Evolutionary conservation across 2,113 vertebrate species (phyloP), one percentile per base, ranked within the genome.

Genomic region (Microcebus ravelobensis): DNA sequence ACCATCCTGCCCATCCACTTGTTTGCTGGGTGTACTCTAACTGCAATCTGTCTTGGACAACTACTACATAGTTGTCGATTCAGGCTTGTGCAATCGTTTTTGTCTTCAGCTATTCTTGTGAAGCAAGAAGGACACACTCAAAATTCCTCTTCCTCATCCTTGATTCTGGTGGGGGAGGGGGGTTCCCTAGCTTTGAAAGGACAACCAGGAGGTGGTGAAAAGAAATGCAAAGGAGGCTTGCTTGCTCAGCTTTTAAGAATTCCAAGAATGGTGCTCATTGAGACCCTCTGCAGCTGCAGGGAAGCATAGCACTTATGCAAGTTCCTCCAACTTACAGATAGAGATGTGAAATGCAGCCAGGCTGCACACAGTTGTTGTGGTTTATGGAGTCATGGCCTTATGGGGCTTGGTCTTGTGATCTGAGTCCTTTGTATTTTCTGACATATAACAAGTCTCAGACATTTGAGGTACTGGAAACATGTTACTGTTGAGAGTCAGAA

Each of bases 301-400:
- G 8, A 68, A 4, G 91, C 50, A 0, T 0, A 42, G 25, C 52
- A 4, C 9, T 18, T 65, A 34, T 20, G 1, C 29, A 20, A 6
- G 0, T 15, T 31, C 57, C 61, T 70, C 48, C 11, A 17, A 0
- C 50, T 27, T n/a, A 7, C 11, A 61, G 23, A 45, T 2, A 39
- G 34, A 89, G 79, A 92, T 70, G 6, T 31, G 27, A 48, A 6
- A 1, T 0, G 39, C 0, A 36, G 76, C 36, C 39, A 1, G 0
- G 42, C 1, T 0, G 7, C 42, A 13, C 3, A 31, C 63, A n/a
- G 39, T 1, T 1, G 5, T 0, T 15, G 13, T 20, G 39, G 27
- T 29, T 50, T 14, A 5, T 0, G 25, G 50, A 71, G 65, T 1
- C 7, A 70, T 0, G 8, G 52, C 14, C 29, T 80, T 39, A 9